These are phyloP conservation scores for Heliconius hewitsoni DNA, from an alignment of 1,140 invertebrate species.

Conservation along the genomic window DNA sequence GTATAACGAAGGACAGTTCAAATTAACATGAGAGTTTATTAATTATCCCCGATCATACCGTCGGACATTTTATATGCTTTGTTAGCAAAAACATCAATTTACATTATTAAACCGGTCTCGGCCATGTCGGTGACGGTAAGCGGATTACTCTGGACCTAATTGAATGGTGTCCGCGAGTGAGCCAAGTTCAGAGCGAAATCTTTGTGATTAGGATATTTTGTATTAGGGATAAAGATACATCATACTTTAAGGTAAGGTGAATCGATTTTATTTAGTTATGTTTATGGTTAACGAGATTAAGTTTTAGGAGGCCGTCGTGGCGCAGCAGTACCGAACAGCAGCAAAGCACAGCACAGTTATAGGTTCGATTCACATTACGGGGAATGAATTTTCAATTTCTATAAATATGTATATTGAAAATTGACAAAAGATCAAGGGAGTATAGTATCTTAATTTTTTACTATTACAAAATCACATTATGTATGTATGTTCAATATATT, in stretches of 20 bases:
- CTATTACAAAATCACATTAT: too few species aligned
- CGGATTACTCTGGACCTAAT: slow-evolving; percentile 56
- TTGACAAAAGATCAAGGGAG: too few species aligned
- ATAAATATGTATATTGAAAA: too few species aligned
- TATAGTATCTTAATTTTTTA: too few species aligned
- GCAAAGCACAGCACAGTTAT: too few species aligned
- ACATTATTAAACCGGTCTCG: slow-evolving; percentile 62
- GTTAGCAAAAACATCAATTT: slow-evolving; percentile 57
- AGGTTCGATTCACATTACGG: too few species aligned
- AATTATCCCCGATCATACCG: slow-evolving; percentile 38
- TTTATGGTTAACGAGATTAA: background rate
- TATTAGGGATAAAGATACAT: background rate
- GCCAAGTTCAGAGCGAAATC: slow-evolving; percentile 12
- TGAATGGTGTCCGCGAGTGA: slow-evolving; percentile 43
- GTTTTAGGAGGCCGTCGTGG: too few species aligned
- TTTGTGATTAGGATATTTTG: background rate
- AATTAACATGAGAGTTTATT: slow-evolving; percentile 36
- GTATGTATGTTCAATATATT: too few species aligned
- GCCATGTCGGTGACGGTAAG: slow-evolving; percentile 42
- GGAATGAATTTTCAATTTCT: too few species aligned
- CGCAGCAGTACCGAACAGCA: too few species aligned
- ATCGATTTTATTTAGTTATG: background rate
- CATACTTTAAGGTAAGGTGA: too few species aligned
- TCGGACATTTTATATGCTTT: slow-evolving; percentile 8
- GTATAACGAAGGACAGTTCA: background rate